Percentiles rank a stretch among this genome's conserved stretches.
These are phyloP conservation scores for Trichonephila clavipes DNA, from an alignment of 1,140 invertebrate species.

Conservation along the genomic window DNA sequence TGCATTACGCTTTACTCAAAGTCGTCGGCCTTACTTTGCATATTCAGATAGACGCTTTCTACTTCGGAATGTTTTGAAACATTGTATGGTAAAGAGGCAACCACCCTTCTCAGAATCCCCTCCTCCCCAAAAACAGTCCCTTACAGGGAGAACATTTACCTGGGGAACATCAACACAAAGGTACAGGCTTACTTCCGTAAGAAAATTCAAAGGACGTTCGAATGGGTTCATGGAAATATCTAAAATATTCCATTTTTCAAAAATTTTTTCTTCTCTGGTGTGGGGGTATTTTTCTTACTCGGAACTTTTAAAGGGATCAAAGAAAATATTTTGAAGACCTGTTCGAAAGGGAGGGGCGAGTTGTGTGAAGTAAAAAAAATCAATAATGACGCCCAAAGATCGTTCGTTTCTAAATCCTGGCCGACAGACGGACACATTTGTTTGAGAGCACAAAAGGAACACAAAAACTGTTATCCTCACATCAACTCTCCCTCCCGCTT, in stretches of 20 bases:
- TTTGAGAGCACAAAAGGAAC: conserved; percentile 66
- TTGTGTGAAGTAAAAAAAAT: neutral
- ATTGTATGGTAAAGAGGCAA: neutral
- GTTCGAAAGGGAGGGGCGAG: neutral
- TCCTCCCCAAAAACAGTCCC: neutral
- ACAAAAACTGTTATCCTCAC: conserved; percentile 52
- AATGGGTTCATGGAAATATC: conserved; percentile 32
- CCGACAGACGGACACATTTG: conserved; percentile 70
- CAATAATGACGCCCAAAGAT: conserved; percentile 71
- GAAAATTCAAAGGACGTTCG: neutral
- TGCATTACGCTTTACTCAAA: too few relatives aligned
- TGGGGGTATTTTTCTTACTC: conserved; percentile 65
- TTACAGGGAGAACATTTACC: conserved; percentile 13
- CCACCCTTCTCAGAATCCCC: neutral
- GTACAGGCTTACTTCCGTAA: neutral
- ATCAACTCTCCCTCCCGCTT: conserved; percentile 3
- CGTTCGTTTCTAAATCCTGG: conserved; percentile 57
- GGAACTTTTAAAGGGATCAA: conserved; percentile 68
- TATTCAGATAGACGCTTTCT: too few relatives aligned
- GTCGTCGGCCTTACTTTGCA: too few relatives aligned
- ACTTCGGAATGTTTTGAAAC: neutral
- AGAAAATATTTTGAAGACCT: conserved; percentile 50
- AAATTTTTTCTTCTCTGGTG: neutral
- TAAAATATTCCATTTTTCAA: conserved; percentile 73
- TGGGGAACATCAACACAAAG: conserved; percentile 16